Base-by-base conservation (phyloP, 2,888 invertebrate genomes). In the Mythimna impura region DNA sequence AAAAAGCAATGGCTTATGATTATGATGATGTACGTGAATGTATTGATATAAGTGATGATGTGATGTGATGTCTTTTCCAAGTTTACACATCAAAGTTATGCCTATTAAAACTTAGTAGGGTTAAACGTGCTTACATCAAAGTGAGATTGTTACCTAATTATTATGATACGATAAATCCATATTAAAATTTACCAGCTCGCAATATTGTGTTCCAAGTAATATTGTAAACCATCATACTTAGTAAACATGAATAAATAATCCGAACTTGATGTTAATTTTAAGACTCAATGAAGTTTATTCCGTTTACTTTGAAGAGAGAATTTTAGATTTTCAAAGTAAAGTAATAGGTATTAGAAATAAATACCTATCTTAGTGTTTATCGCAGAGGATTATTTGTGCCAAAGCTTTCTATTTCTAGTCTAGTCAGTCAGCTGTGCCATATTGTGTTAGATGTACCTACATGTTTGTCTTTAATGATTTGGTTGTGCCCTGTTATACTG, bases 171-270 rank as follows among this genome's bases (percentile, higher is more conserved):
- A 12, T 47, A 14, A 54, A 47, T 66, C 25, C 36, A 36, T 22
- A 14, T 54, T 2, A 30, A 54, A 7, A 47, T 36, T 22, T 25
- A 54, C 2, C 22, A 74, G 30, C 10, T 73, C 30, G 20, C 12
- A 50, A 50, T 22, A 66, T 65, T 25, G 2, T 60, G 17, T 43
- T 60, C 34, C 6, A 9, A n/a, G 20, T 20, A 55, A 61, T 55
- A 10, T 20, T 66, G 25, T 58, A 43, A 54, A n/a, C 47, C 65
- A 6, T 25, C 36, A 54, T 54, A 55, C 47, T 22, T 55, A 30
- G 54, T 50, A 12, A 17, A 55, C n/a, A 67, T 74, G 67, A 75
- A 75, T 75, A 75, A 34, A 40, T 68, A 68, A 68, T 76, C 0
- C 9, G 6, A 54, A 34, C 12, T 62, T 75, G 55, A 75, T 76